Percentiles rank a stretch among this genome's conserved stretches.
Evolutionary conservation across 2,888 invertebrate genomes (phyloP).

Genomic region (Elegia similella): DNA sequence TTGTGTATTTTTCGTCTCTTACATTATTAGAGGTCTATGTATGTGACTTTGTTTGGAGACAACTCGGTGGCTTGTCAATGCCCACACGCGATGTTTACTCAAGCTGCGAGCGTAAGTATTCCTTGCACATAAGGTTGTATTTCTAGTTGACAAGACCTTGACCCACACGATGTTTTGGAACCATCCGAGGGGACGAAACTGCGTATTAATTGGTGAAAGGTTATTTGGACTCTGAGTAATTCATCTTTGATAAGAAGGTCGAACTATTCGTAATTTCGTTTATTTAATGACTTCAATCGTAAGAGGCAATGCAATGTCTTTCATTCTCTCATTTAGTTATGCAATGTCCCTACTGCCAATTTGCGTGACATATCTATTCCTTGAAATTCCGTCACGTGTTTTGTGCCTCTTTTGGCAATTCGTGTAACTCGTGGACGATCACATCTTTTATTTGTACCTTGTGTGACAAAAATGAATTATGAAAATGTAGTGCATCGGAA

Average conservation of each 20-base stretch:
- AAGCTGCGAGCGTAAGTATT: neutral
- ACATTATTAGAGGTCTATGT: neutral
- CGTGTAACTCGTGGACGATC: neutral
- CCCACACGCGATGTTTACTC: neutral
- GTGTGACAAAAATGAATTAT: no score
- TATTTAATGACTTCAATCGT: neutral
- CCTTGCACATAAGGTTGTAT: constrained; percentile 7
- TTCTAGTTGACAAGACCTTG: constrained; percentile 1
- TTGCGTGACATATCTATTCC: neutral
- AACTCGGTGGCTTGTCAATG: constrained; percentile 8
- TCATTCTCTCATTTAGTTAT: neutral
- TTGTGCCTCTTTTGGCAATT: neutral
- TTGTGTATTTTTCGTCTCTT: neutral
- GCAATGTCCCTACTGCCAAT: neutral
- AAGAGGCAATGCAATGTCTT: neutral
- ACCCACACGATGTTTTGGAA: neutral
- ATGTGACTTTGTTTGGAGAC: neutral
- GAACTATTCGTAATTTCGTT: neutral
- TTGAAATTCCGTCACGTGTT: neutral
- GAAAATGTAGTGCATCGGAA: no score
- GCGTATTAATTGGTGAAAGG: constrained; percentile 9
- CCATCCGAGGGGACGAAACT: neutral
- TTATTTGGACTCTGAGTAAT: constrained; percentile 4
- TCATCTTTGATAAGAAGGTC: neutral
- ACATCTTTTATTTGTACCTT: no score